Evolutionary conservation across 2,888 invertebrate genomes (phyloP), one percentile per base, ranked within the genome.

Genomic region (Sarcophaga subvicina): DNA sequence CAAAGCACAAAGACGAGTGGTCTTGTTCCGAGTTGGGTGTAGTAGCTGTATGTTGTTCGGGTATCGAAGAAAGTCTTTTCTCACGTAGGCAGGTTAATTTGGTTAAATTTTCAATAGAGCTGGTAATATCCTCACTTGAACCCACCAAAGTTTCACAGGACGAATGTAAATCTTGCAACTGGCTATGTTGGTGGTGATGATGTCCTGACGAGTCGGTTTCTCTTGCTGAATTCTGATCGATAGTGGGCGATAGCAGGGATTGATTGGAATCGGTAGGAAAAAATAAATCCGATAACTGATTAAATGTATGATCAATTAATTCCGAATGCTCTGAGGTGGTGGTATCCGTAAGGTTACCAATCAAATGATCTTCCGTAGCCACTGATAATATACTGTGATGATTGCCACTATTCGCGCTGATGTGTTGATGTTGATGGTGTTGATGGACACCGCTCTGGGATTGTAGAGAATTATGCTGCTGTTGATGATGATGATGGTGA

Each of bases 191-290:
- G 64, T 89, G 90, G 71, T 89, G 89, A 12, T 83, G 86, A 37
- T 81, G 80, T 72, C 89, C 37, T 2, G 81, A 45, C 0, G 73
- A 45, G 22, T 88, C 80, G 12, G 67, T 64, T 11, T 84, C 84
- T 1, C 67, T 66, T 2, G 27, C 22, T 4, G 81, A 59, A 22
- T 86, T 88, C 62, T 89, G 90, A 54, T 89, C 91, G 60, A 90
- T 83, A 3, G 89, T 89, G 6, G 92, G 91, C 70, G 92, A 93
- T 8, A 92, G 90, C 70, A 93, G 83, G 45, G 92, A 92, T 84
- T 93, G 92, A 88, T 92, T 92, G n/a, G 92, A 92, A 89, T 93
- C 93, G 85, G 92, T 91, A 82, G 93, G 92, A 89, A 93, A 93
- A 86, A 93, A 92, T 88, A 93, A 88, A 90, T 93, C 93, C 75